A percentile compares a stretch with the other conserved stretches of the same genome.
phyloP scores from a whole-genome alignment of 2,113 vertebrate genomes.

The Prunella himalayana region DNA sequence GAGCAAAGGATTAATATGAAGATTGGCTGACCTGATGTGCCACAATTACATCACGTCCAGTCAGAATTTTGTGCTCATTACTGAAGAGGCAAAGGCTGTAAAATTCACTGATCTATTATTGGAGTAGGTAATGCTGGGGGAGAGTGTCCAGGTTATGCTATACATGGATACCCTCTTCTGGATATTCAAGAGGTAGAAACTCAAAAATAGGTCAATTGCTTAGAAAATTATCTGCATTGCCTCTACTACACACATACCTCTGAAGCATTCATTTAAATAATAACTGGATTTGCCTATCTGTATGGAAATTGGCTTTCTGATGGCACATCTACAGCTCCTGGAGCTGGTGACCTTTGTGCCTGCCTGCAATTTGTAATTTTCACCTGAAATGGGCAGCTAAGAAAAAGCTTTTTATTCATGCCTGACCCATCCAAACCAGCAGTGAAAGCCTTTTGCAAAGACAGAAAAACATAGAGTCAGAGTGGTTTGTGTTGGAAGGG shows the following conservation, averaged over 20 bases:
- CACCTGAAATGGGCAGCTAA: background rate
- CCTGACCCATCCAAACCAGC: background rate
- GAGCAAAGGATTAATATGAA: slow-evolving; percentile 25
- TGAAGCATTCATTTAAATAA: background rate
- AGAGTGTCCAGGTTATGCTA: background rate
- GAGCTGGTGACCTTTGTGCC: background rate
- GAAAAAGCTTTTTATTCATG: background rate
- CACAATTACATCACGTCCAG: slow-evolving; percentile 8
- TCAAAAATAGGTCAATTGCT: background rate
- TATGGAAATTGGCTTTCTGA: background rate
- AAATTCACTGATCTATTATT: background rate
- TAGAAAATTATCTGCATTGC: background rate
- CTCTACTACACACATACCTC: background rate
- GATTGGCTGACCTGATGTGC: background rate
- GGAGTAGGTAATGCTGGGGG: background rate
- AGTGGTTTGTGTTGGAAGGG: background rate
- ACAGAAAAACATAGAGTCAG: background rate
- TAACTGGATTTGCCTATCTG: background rate
- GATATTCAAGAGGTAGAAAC: background rate
- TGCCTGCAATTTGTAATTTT: background rate
- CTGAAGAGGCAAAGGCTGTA: background rate
- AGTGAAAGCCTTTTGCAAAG: background rate
- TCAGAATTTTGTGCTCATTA: background rate
- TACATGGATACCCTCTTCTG: slow-evolving; percentile 2
- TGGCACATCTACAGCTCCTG: background rate